These are phyloP conservation scores for Emys orbicularis DNA, from an alignment of 2,797 vertebrate genomes.

Conservation along the genomic window DNA sequence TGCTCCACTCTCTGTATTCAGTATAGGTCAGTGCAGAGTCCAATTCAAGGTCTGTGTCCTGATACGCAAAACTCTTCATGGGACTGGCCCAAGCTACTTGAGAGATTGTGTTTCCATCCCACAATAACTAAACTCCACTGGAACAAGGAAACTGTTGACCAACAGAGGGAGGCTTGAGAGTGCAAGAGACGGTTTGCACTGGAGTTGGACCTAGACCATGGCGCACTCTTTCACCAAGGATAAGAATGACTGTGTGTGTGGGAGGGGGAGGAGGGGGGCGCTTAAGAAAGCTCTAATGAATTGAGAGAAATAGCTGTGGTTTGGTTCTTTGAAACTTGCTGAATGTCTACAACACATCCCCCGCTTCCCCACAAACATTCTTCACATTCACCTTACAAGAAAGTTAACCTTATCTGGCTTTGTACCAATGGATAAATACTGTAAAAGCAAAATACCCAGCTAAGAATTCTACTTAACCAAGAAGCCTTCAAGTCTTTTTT, in stretches of 20 bases:
- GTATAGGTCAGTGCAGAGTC: too few relatives aligned
- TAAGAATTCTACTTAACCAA: not conserved
- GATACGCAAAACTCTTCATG: not conserved
- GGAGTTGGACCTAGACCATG: not conserved
- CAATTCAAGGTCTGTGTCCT: not conserved
- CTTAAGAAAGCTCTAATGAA: constrained; percentile 24
- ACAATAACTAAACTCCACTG: not conserved
- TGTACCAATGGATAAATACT: constrained; percentile 12
- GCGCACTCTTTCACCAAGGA: not conserved
- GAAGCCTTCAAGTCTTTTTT: constrained; percentile 3
- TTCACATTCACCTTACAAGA: not conserved
- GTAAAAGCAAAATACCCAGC: too few relatives aligned
- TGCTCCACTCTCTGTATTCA: too few relatives aligned
- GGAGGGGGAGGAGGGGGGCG: too few relatives aligned
- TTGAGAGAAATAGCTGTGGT: constrained; percentile 39
- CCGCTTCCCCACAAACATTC: not conserved
- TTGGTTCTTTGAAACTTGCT: not conserved
- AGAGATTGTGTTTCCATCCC: not conserved
- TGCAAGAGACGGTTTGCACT: not conserved
- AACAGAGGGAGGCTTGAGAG: not conserved
- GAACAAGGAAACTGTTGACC: not conserved
- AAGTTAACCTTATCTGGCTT: not conserved
- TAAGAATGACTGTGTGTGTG: not conserved
- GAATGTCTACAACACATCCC: not conserved
- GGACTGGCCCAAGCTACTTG: not conserved